Base-by-base conservation (phyloP, 2,888 invertebrate genomes). In the Netelia inedita region DNA sequence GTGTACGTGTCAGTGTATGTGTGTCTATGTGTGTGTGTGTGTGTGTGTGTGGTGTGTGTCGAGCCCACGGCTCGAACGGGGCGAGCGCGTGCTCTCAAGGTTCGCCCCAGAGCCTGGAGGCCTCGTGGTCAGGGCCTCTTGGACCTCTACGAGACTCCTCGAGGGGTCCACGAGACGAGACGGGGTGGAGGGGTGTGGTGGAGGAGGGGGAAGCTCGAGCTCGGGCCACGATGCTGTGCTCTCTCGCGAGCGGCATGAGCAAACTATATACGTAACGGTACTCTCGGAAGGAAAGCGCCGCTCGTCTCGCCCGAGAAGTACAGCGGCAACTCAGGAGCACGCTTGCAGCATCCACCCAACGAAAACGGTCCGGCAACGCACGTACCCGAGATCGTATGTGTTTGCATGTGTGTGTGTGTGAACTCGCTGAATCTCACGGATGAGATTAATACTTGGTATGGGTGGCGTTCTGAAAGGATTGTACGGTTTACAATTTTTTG, bases 41-140 rank as follows among this genome's bases (percentile, higher is more conserved):
- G n/a, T n/a, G n/a, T 6, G 35, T 6, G 35, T 6, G 6, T 57
- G 19, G n/a, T 57, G 46, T 46, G 46, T 46, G 1, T 43, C 11
- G 43, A 43, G 43, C 11, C 43, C 43, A 19, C 19, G 9, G 21
- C 57, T 57, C 19, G 57, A 71, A 78, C 82, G 87, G 82, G 83
- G 86, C 83, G 86, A 86, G 87, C 88, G 87, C 85, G 87, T 86
- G 86, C 86, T 85, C 87, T 88, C 89, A 88, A 88, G 88, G 88
- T 89, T 89, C 87, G 87, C 68, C 87, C 81, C 79, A 86, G 87
- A 88, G 86, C 86, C 86, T 85, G 82, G 85, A 83, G 87, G 87
- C 86, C 85, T 85, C 79, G 81, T 86, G 85, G 87, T 85, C 86
- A 86, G 85, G 86, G 84, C 81, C 84, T 82, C 85, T 74, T 71